phyloP scores from a whole-genome alignment of 2,113 vertebrate genomes.

The Thunnus maccoyii region DNA sequence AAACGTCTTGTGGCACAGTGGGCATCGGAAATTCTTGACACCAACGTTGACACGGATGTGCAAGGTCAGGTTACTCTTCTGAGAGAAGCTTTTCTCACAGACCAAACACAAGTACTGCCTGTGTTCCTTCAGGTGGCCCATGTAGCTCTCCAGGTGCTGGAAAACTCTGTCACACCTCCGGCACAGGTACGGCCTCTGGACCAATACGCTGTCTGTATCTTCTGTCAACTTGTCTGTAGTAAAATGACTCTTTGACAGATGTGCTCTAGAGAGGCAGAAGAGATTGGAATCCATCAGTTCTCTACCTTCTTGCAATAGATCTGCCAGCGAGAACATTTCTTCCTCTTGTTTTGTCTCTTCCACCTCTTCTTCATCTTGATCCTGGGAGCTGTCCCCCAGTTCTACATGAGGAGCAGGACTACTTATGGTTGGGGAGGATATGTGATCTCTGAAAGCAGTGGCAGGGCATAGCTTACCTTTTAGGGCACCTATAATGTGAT shows the following conservation, averaged over 20 bases:
- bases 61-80: constrained; percentile 89
- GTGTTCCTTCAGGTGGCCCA: constrained; percentile 91
- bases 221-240: constrained; percentile 3
- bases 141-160: constrained; percentile 90
- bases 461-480: constrained; percentile 9
- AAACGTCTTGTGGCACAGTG: constrained; percentile 91
- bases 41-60: constrained; percentile 90
- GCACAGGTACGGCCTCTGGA: constrained; percentile 82
- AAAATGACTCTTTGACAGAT: background rate
- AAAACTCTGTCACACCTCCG: constrained; percentile 89
- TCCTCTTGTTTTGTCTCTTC: constrained; percentile 2
- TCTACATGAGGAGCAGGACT: constrained; percentile 17
- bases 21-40: constrained; percentile 90
- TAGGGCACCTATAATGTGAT: background rate
- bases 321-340: constrained; percentile 9
- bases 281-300: background rate
- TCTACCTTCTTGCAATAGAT: constrained; percentile 27
- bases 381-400: constrained; percentile 16
- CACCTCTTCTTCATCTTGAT: background rate
- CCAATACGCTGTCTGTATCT: background rate
- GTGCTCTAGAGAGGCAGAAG: constrained; percentile 13
- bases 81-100: constrained; percentile 90
- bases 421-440: constrained; percentile 1
- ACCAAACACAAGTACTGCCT: constrained; percentile 90
- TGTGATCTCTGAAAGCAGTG: background rate